These are phyloP conservation scores for Dryas iulia DNA, from an alignment of 1,140 invertebrate species.

Conservation along the genomic window DNA sequence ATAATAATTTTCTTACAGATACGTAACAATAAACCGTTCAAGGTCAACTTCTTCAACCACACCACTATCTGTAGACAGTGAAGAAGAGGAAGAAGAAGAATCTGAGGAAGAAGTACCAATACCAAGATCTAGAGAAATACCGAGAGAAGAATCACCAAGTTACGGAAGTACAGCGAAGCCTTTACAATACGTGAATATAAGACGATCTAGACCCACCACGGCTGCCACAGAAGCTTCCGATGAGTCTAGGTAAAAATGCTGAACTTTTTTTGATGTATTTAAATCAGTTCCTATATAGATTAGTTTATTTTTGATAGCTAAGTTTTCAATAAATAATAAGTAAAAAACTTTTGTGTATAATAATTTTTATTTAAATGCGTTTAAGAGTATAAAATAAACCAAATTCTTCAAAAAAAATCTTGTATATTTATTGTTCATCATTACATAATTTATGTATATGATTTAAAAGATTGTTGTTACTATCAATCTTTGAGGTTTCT, in stretches of 20 bases:
- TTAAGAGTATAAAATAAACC: too few species aligned
- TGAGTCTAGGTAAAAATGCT: constrained; percentile 52
- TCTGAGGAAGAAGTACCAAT: constrained; percentile 33
- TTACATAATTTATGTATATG: too few species aligned
- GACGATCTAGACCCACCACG: constrained; percentile 81
- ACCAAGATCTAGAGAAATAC: constrained; percentile 37
- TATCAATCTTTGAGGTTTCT: too few species aligned
- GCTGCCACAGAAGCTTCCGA: constrained; percentile 56
- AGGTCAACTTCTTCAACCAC: constrained; percentile 53
- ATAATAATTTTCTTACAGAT: constrained; percentile 45
- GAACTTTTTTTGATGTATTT: not conserved
- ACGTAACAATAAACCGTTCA: constrained; percentile 81
- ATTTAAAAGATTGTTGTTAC: too few species aligned
- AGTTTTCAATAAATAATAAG: too few species aligned
- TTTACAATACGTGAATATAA: constrained; percentile 85
- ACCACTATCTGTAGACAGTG: constrained; percentile 52
- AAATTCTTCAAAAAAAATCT: too few species aligned
- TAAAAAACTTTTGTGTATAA: too few species aligned
- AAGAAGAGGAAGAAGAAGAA: constrained; percentile 55
- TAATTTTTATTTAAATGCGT: too few species aligned
- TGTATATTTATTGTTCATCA: too few species aligned
- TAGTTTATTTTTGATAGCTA: too few species aligned
- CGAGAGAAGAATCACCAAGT: constrained; percentile 40
- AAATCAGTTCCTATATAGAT: too few species aligned
- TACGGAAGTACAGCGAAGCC: constrained; percentile 58